A percentile compares a stretch with the other conserved stretches of the same genome.
phyloP scores from a whole-genome alignment of 2,888 invertebrate genomes.

The Scrobipalpa costella region DNA sequence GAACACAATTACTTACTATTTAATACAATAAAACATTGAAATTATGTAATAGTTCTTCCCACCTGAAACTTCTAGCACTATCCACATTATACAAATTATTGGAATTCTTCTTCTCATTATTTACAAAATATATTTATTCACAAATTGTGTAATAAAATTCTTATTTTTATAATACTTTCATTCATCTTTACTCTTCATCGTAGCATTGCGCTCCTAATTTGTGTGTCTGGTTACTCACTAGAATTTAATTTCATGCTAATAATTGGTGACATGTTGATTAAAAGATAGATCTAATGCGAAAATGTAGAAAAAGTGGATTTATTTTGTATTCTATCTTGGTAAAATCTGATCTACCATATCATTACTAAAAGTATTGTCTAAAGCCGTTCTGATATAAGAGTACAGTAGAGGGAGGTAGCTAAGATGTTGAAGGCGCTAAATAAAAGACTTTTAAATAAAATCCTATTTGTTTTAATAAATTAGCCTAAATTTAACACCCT shows the following conservation, averaged over 20 bases:
- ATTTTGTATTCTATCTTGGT: no score
- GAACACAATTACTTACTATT: no score
- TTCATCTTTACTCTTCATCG: neutral
- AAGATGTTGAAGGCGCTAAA: neutral
- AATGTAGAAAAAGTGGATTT: no score
- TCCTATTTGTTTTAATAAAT: neutral
- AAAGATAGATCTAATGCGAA: no score
- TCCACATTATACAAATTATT: neutral
- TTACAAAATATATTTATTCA: no score
- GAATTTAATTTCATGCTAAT: slow-evolving; percentile 3
- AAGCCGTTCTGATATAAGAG: no score
- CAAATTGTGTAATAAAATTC: neutral
- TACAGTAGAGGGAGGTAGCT: no score
- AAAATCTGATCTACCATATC: no score
- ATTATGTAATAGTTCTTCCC: neutral
- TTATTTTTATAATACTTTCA: neutral
- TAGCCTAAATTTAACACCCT: neutral
- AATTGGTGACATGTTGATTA: neutral
- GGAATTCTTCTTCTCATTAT: neutral
- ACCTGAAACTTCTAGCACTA: neutral
- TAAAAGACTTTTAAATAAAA: neutral
- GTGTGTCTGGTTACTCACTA: neutral
- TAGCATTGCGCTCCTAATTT: neutral
- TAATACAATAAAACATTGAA: no score
- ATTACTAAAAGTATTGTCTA: no score